These are phyloP conservation scores for Gulo gulo DNA, from an alignment of 2,113 vertebrate genomes.

Conservation along the genomic window DNA sequence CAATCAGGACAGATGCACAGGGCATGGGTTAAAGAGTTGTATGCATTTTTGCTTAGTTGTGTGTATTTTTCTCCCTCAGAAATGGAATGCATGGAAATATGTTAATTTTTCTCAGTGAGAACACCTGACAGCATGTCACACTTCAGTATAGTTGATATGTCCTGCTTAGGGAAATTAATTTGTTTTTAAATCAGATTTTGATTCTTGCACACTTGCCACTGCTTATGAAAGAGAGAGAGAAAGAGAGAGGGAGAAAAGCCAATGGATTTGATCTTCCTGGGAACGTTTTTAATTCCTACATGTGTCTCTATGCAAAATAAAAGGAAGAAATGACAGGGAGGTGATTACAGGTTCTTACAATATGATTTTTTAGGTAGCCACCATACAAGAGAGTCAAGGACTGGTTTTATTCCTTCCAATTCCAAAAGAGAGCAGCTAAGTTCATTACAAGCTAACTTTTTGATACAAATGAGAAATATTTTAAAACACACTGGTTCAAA, in stretches of 20 bases:
- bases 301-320: neutral
- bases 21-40: neutral
- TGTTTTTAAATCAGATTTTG: conserved; percentile 40
- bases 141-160: neutral
- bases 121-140: conserved; percentile 11
- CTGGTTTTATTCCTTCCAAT: neutral
- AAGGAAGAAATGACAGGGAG: neutral
- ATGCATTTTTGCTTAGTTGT: conserved; percentile 4
- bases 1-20: neutral
- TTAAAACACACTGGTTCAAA: neutral
- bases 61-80: neutral
- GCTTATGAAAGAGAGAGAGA: neutral
- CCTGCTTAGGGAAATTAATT: conserved; percentile 39
- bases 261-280: neutral
- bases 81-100: conserved; percentile 8
- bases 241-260: neutral
- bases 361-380: neutral
- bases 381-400: neutral
- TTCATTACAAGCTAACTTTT: neutral
- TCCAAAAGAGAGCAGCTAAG: neutral
- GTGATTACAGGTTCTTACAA: neutral
- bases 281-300: neutral
- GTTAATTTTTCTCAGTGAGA: conserved; percentile 40
- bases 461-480: neutral
- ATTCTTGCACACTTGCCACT: neutral